Percentiles rank a stretch among this genome's conserved stretches.
These are phyloP conservation scores for Ectropis grisescens DNA, from an alignment of 1,140 invertebrate genomes.

Conservation along the genomic window DNA sequence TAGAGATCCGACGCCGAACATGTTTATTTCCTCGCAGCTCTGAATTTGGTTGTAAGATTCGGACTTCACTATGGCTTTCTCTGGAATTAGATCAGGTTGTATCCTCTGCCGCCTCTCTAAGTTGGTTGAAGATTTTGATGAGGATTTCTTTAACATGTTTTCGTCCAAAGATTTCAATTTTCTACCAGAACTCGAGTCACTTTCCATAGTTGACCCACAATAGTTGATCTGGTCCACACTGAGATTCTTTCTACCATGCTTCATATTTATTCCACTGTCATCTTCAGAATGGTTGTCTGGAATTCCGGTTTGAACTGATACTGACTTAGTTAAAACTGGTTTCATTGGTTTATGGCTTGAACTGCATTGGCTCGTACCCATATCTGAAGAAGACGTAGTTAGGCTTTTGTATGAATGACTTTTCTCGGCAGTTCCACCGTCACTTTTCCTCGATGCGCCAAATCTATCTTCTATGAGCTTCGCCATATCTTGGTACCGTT, in stretches of 20 bases:
- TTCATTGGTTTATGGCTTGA: constrained; percentile 63
- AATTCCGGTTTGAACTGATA: constrained; percentile 66
- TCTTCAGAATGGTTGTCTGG: constrained; percentile 60
- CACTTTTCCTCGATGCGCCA: constrained; percentile 59
- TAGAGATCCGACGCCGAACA: constrained; percentile 60
- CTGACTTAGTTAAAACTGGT: constrained; percentile 64
- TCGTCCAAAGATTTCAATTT: constrained; percentile 63
- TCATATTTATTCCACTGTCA: constrained; percentile 59
- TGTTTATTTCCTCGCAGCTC: constrained; percentile 68
- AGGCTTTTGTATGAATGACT: constrained; percentile 67
- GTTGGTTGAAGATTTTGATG: constrained; percentile 56
- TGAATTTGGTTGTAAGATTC: constrained; percentile 68
- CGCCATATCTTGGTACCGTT: constrained; percentile 74
- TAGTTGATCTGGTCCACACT: constrained; percentile 69
- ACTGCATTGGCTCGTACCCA: constrained; percentile 60
- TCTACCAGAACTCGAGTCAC: constrained; percentile 58
- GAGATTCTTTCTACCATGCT: constrained; percentile 59
- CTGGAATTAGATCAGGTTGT: constrained; percentile 65
- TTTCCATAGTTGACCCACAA: constrained; percentile 66
- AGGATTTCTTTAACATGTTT: constrained; percentile 61
- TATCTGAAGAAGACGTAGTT: constrained; percentile 66
- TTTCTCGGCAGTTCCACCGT: constrained; percentile 61
- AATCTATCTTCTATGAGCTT: constrained; percentile 73
- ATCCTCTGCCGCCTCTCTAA: constrained; percentile 64
- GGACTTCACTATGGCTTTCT: constrained; percentile 62